These are phyloP conservation scores for Rhadina sibilatrix DNA, from an alignment of 2,113 vertebrate species.

Conservation along the genomic window DNA sequence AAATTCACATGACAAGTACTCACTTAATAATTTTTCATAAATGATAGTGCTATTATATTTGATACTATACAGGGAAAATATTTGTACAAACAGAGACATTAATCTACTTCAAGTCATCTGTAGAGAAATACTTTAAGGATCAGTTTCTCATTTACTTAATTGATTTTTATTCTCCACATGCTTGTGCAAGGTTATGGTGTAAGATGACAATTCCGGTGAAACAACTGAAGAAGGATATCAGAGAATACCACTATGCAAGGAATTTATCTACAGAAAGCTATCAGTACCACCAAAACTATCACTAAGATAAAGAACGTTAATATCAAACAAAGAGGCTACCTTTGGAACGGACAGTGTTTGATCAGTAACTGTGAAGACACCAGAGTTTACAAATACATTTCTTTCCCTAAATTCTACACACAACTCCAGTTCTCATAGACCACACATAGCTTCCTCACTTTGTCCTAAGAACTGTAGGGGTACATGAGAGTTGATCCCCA, in stretches of 20 bases:
- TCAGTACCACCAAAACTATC: background rate
- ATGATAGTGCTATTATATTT: background rate
- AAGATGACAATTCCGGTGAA: background rate
- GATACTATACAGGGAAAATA: background rate
- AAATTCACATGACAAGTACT: constrained; percentile 41
- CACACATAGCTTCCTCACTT: background rate
- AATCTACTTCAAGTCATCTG: background rate
- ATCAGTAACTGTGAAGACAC: background rate
- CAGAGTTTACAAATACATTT: background rate
- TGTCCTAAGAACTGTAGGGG: accelerated
- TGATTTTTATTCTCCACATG: background rate
- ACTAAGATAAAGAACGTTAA: background rate
- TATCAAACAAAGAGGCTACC: background rate
- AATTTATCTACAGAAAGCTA: background rate
- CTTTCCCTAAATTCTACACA: background rate
- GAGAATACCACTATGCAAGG: background rate
- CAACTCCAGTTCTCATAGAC: background rate
- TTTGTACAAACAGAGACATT: background rate
- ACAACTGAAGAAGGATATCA: background rate
- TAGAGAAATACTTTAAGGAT: background rate
- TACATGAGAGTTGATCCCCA: background rate
- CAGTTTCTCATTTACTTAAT: background rate
- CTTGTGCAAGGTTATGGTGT: background rate
- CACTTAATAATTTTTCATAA: constrained; percentile 3
- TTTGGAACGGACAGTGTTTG: background rate